Conservation (phyloP, 2,113 vertebrate genomes). For the Narcine bancroftii region DNA sequence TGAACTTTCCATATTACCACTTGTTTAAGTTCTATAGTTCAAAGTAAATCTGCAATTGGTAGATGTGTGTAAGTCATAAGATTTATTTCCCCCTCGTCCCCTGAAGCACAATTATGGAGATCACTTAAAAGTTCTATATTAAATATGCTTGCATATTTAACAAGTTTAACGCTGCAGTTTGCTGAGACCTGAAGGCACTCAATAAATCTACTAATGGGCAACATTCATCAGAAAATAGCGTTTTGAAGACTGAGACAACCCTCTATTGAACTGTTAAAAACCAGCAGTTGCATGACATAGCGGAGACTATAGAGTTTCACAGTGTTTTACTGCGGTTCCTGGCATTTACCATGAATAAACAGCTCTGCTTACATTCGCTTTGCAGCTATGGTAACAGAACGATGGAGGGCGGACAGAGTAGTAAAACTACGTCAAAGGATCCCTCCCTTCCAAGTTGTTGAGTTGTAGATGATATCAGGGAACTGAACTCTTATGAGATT, state of each 20-base stretch:
- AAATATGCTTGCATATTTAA: neutral
- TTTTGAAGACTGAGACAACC: conserved; percentile 9
- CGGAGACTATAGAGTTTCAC: neutral
- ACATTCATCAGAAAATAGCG: neutral
- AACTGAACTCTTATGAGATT: neutral
- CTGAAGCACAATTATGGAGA: neutral
- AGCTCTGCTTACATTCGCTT: conserved; percentile 23
- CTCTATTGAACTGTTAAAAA: conserved; percentile 6
- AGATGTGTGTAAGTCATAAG: no score
- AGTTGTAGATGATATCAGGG: neutral
- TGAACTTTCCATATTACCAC: neutral
- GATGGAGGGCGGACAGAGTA: neutral
- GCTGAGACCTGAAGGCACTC: neutral
- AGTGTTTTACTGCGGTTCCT: conserved; percentile 23
- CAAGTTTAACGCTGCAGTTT: neutral
- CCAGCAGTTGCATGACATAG: neutral
- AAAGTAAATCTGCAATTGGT: neutral
- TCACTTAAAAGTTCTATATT: neutral
- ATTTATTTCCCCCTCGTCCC: no score
- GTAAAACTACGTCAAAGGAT: conserved; percentile 26
- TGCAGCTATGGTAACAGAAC: conserved; percentile 25
- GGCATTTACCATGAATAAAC: conserved; percentile 29
- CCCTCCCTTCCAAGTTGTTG: conserved; percentile 15
- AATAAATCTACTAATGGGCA: neutral
- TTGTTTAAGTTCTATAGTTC: neutral